Evolutionary conservation across 92 coral and sea anemone genomes (phyloP).

Genomic region (Chrysogorgia sp.): DNA sequence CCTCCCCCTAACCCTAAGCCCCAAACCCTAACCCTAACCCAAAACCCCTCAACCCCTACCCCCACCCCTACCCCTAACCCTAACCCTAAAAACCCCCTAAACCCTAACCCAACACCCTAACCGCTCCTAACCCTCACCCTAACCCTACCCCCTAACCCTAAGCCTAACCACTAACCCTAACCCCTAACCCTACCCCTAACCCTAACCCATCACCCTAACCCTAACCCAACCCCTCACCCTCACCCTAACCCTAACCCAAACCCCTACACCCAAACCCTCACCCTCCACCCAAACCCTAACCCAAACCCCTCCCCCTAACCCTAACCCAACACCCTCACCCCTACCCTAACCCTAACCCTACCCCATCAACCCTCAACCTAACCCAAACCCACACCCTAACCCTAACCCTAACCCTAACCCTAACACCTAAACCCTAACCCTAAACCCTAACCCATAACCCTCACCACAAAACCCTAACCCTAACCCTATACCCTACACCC

Average conservation of each 20-base stretch:
- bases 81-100: too few relatives aligned
- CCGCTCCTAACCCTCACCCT: conserved; percentile 27
- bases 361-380: conserved; percentile 44
- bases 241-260: conserved; percentile 37
- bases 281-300: conserved; percentile 70
- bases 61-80: too few relatives aligned
- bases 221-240: too few relatives aligned
- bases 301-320: conserved; percentile 47
- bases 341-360: conserved; percentile 21
- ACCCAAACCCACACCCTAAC: conserved; percentile 47
- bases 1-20: conserved; percentile 13
- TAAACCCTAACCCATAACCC: conserved; percentile 49
- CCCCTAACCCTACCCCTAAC: too few relatives aligned
- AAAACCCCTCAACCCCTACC: too few relatives aligned
- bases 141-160: conserved; percentile 45
- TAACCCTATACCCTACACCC: conserved; percentile 25
- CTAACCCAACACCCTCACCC: too few relatives aligned
- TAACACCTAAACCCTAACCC: conserved; percentile 43
- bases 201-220: too few relatives aligned
- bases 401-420: conserved; percentile 48
- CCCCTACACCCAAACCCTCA: conserved; percentile 55
- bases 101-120: too few relatives aligned
- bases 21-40: conserved; percentile 29
- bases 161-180: conserved; percentile 8
- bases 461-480: conserved; percentile 15